A percentile compares a stretch with the other conserved stretches of the same genome.
These are phyloP conservation scores for Drosophila limbata DNA, from an alignment of 2,888 invertebrate species.

Conservation along the genomic window DNA sequence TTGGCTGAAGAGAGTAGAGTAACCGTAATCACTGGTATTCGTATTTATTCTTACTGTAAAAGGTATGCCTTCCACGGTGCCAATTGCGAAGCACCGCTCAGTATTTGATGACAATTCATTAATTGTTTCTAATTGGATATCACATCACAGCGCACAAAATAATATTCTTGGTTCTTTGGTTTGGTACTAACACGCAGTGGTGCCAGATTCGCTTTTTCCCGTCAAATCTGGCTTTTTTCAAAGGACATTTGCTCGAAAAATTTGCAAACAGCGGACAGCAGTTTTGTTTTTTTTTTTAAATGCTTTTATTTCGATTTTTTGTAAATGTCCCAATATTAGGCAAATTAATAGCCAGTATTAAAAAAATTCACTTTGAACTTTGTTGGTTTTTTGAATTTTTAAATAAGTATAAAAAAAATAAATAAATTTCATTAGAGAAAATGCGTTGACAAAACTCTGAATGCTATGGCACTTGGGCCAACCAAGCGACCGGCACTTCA, in stretches of 20 bases:
- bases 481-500: conserved; percentile 5
- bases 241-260: no score
- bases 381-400: no score
- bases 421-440: no score
- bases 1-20: conserved; percentile 32
- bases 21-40: conserved; percentile 62
- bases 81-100: conserved; percentile 99
- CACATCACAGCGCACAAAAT: conserved; percentile 77
- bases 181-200: conserved; percentile 77
- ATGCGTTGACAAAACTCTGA: conserved; percentile 33
- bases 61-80: conserved; percentile 99
- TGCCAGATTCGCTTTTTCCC: no score
- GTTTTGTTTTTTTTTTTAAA: no score
- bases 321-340: no score
- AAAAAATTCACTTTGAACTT: no score
- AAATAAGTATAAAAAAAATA: no score
- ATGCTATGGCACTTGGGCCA: conserved; percentile 40
- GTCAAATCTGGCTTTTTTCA: no score
- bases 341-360: no score
- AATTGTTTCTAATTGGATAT: conserved; percentile 68
- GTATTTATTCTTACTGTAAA: conserved; percentile 93
- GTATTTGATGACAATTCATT: conserved; percentile 98
- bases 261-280: no score
- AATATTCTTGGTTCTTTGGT: conserved; percentile 73
- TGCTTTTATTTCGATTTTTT: no score